phyloP scores from a whole-genome alignment of 2,797 vertebrate genomes.

The Sarcophilus harrisii region DNA sequence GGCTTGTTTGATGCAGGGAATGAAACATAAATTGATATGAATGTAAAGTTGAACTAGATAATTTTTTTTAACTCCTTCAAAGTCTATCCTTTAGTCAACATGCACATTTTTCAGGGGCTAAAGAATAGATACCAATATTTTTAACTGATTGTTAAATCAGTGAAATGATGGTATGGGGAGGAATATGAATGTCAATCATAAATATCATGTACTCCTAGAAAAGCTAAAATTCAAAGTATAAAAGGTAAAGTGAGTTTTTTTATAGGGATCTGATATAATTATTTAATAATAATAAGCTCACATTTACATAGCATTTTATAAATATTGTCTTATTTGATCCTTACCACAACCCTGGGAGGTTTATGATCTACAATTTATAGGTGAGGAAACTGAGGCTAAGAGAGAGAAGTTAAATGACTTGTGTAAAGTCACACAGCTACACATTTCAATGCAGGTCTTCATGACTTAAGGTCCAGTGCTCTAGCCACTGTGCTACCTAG shows the following conservation, averaged over 20 bases:
- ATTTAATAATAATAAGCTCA: not conserved
- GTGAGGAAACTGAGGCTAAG: not conserved
- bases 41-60: not conserved
- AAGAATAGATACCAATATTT: not conserved
- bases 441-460: not conserved
- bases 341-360: not conserved
- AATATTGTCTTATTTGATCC: not conserved
- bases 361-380: not conserved
- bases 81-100: not conserved
- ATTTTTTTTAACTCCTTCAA: not conserved
- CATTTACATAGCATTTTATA: not conserved
- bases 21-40: not conserved
- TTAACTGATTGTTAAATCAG: not conserved
- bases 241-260: not conserved
- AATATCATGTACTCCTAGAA: not conserved
- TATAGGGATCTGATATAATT: not conserved
- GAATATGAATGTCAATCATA: not conserved
- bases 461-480: not conserved
- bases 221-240: not conserved
- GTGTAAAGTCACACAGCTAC: not conserved
- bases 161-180: not conserved
- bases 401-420: not conserved
- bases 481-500: not conserved
- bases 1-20: not conserved
- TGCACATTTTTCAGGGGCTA: not conserved